Evolutionary conservation across 2,113 vertebrate genomes (phyloP).

Genomic region (Mormyrus lacerda): DNA sequence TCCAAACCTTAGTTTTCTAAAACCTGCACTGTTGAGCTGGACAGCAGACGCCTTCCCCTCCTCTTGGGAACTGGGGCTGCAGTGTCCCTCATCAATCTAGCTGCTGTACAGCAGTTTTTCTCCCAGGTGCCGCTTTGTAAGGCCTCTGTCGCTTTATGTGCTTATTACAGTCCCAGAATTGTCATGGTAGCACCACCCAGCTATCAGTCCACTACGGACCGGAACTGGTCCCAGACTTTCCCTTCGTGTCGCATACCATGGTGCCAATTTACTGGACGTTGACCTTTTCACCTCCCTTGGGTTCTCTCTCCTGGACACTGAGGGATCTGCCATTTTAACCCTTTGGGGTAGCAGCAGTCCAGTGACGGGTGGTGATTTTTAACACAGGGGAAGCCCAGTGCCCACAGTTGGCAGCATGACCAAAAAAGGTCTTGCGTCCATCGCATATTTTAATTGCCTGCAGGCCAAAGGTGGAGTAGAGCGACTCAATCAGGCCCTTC

Average conservation of each 20-base stretch:
- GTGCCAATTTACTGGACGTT: conserved; percentile 12
- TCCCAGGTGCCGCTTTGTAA: background rate
- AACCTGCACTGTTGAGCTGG: conserved; percentile 15
- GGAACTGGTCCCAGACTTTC: background rate
- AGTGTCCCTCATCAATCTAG: no score
- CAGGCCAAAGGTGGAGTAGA: no score
- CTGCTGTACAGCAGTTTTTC: no score
- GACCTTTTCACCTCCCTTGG: no score
- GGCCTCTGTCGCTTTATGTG: background rate
- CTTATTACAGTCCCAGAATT: conserved; percentile 14
- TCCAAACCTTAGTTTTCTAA: background rate
- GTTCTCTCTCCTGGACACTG: conserved; percentile 5
- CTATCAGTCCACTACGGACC: no score
- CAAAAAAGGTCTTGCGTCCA: no score
- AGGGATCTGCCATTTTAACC: background rate
- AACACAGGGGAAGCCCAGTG: no score
- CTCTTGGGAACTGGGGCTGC: conserved; percentile 1
- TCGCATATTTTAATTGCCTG: no score
- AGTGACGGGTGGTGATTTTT: no score
- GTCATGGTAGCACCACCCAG: background rate
- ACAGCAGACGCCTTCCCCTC: background rate
- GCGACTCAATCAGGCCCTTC: no score
- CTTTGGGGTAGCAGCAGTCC: background rate
- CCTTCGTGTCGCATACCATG: background rate
- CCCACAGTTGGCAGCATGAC: no score